Base-by-base conservation (phyloP, 2,113 vertebrate genomes). In the Dryoscopus gambensis region DNA sequence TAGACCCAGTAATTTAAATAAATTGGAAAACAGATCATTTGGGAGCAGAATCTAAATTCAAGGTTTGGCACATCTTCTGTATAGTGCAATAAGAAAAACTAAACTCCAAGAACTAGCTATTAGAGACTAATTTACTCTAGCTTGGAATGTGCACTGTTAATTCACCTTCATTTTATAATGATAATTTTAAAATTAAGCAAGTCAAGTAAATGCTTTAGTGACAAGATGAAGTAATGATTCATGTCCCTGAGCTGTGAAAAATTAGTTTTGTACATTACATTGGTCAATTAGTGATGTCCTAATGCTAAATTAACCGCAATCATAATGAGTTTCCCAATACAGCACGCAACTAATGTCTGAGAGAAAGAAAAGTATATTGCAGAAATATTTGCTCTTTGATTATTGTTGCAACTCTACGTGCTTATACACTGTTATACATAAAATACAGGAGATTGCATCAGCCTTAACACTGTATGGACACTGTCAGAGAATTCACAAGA, bases 101-200 rank as follows among this genome's bases (percentile, higher is more conserved):
- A 27, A 92, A 81, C 73, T 90, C 35, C 33, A 83, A 81, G 47
- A 92, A 88, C 33, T 68, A 86, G 69, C 81, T 95, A 86, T 89
- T 96, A 93, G 39, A 92, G 49, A 67, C 53, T 83, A 94, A 97
- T 97, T 95, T 92, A 78, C 93, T 94, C 63, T 74, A 63, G 56
- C 68, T 85, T 87, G 65, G 82, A 97, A 91, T 0, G 1, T 65
- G 57, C 62, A 77, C 47, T 81, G 59, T 81, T 95, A 94, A 91
- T 96, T 95, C 91, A 95, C 94, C 85, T 95, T 96, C 78, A 87
- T 93, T 97, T 96, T 70, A 95, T 86, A 97, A 96, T 89, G 78
- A 93, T 97, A 96, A 90, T 87, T 97, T 97, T 97, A 92, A 96
- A 97, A 98, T 97, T 94, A 97, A 97, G 95, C 91, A 93, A 93